Conservation (phyloP, 2,888 invertebrate species). For the Sinelater perroti region DNA sequence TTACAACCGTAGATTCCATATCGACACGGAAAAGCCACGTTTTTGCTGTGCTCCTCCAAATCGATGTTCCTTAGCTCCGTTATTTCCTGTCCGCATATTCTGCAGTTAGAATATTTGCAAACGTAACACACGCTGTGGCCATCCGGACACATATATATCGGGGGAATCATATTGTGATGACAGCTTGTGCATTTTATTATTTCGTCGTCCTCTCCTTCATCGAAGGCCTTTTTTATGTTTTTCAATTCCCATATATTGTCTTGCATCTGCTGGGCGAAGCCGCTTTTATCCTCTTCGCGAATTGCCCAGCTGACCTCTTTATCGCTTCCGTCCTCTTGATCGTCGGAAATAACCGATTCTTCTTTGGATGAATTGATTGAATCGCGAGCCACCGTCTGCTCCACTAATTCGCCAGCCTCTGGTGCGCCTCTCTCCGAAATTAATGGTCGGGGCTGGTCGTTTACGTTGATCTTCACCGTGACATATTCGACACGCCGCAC, state of each 20-base stretch:
- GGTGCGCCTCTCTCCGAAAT: not conserved
- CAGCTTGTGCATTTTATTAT: conserved; percentile 32
- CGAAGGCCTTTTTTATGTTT: conserved; percentile 10
- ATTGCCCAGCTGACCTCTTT: no score
- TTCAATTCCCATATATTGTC: conserved; percentile 8
- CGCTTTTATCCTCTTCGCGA: not conserved
- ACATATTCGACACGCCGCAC: not conserved
- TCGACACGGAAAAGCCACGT: conserved; percentile 30
- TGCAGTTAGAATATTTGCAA: conserved; percentile 20
- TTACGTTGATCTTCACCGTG: not conserved
- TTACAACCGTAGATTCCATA: conserved; percentile 29
- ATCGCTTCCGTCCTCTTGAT: not conserved
- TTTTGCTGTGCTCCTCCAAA: conserved; percentile 31
- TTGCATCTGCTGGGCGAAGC: not conserved
- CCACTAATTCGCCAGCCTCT: no score
- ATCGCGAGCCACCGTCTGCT: no score
- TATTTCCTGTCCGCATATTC: conserved; percentile 20
- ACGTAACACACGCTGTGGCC: conserved; percentile 28
- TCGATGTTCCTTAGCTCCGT: conserved; percentile 28
- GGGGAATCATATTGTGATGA: conserved; percentile 30
- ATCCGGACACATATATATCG: conserved; percentile 32
- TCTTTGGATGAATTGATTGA: conserved; percentile 5
- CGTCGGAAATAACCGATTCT: not conserved
- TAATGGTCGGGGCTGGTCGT: not conserved
- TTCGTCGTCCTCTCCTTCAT: not conserved